Evolutionary conservation across 2,797 vertebrate species (phyloP), one percentile per base, ranked within the genome.

Genomic region (Propithecus deckenii): DNA sequence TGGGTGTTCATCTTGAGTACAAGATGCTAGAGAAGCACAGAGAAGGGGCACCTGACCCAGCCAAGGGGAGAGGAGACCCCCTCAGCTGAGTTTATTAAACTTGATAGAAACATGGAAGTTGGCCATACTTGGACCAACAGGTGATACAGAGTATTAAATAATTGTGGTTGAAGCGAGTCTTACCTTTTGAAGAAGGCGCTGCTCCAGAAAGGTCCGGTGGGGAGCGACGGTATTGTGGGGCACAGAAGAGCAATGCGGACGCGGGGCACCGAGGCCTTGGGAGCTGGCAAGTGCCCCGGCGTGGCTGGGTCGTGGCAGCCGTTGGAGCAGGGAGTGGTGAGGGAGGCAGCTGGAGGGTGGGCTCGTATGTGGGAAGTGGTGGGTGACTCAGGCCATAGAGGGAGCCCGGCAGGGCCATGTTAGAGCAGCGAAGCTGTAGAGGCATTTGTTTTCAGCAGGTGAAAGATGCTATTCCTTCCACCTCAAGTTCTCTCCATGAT

Each of bases 311-410:
- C 9, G 0, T 0, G 2, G 61, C 22, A 22, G 23, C 9, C 35
- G n/a, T 20, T 78, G 69, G 59, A n/a, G 23, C 18, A 55, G 71
- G 3, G 13, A 25, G 20, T 25, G 25, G n/a, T 43, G 12, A 43
- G 5, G 52, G 65, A 41, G 38, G 22, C 35, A 15, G 35, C 43
- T 3, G 25, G 63, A 65, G n/a, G 55, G 10, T 50, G 14, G 78
- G 28, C 59, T 11, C 32, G 63, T 7, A 41, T 55, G 41, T 4
- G 1, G 59, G 50, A 55, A 35, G 50, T 13, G 41, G 50, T 28
- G 6, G 12, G 0, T 41, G 32, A 20, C 46, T 84, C 1, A 20
- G 30, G 46, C 14, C 3, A 0, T 2, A 4, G 32, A 50, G 22
- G 85, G 84, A 57, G 7, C 17, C 25, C 61, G 28, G 5, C 11